Percentiles rank a stretch among this genome's conserved stretches.
These are phyloP conservation scores for Petrolisthes cinctipes DNA, from an alignment of 2,888 invertebrate species.

Conservation along the genomic window DNA sequence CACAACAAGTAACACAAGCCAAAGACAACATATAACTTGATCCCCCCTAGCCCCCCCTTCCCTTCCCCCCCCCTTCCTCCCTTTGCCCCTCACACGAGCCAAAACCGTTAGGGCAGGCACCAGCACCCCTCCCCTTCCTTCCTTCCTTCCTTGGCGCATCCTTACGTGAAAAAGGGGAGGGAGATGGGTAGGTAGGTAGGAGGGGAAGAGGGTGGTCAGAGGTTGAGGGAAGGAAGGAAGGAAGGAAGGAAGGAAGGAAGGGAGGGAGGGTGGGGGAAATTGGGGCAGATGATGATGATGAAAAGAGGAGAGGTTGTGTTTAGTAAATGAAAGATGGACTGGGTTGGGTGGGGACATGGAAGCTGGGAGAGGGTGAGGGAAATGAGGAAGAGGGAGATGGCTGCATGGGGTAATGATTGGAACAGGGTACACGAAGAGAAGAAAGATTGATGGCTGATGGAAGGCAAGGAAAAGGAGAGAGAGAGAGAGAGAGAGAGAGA, in stretches of 20 bases:
- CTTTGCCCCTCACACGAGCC: conserved; percentile 33
- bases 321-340: no score
- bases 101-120: conserved; percentile 41
- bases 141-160: background rate
- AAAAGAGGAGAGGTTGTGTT: no score
- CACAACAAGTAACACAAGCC: conserved; percentile 20
- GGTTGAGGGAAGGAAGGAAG: background rate
- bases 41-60: background rate
- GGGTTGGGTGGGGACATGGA: no score
- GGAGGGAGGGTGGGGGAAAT: background rate
- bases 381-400: background rate
- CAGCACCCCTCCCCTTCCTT: background rate
- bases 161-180: background rate
- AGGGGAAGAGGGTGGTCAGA: background rate
- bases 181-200: background rate
- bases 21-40: conserved; percentile 36
- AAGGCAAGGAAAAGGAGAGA: no score
- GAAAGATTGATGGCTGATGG: no score
- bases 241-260: conserved; percentile 9
- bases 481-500: background rate
- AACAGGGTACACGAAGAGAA: background rate
- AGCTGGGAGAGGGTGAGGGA: background rate
- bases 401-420: background rate
- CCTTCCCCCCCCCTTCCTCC: background rate
- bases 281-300: background rate